These are phyloP conservation scores for Pogona vitticeps DNA, from an alignment of 2,113 vertebrate species.

Conservation along the genomic window DNA sequence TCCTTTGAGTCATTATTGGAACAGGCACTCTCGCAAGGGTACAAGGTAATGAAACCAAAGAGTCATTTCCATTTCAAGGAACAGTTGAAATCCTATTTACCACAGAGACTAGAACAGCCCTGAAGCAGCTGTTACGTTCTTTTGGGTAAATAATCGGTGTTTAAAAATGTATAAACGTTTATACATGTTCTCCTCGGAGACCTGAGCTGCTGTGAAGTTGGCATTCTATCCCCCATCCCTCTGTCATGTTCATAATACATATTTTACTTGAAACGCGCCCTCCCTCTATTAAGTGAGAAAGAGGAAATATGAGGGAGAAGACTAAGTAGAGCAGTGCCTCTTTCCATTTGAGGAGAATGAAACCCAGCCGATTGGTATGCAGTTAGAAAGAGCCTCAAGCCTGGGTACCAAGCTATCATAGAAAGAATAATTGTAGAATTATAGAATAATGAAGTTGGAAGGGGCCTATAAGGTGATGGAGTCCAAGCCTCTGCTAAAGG, in stretches of 20 bases:
- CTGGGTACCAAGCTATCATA: background rate
- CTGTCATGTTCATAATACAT: conserved; percentile 62
- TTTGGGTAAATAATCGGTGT: conserved; percentile 70
- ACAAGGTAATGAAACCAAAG: conserved; percentile 56
- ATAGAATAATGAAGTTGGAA: too few relatives aligned
- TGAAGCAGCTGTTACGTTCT: conserved; percentile 69
- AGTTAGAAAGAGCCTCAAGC: background rate
- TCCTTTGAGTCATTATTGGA: conserved; percentile 49
- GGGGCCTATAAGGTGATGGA: too few relatives aligned
- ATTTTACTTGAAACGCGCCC: conserved; percentile 58
- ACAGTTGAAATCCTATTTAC: conserved; percentile 67
- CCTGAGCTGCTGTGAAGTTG: conserved; percentile 58
- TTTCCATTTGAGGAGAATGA: background rate
- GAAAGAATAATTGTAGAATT: fast-evolving
- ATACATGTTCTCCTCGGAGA: conserved; percentile 65
- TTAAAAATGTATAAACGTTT: conserved; percentile 76
- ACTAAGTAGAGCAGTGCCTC: background rate
- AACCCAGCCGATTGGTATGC: background rate
- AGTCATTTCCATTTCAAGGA: conserved; percentile 57
- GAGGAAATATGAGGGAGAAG: conserved; percentile 36
- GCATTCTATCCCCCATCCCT: background rate
- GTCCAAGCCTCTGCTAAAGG: too few relatives aligned
- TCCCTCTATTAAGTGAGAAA: conserved; percentile 38
- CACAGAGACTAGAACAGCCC: conserved; percentile 63
- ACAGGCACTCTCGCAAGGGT: conserved; percentile 29